Conservation (phyloP, 2,797 vertebrate genomes). For the Lepilemur septentrionalis region DNA sequence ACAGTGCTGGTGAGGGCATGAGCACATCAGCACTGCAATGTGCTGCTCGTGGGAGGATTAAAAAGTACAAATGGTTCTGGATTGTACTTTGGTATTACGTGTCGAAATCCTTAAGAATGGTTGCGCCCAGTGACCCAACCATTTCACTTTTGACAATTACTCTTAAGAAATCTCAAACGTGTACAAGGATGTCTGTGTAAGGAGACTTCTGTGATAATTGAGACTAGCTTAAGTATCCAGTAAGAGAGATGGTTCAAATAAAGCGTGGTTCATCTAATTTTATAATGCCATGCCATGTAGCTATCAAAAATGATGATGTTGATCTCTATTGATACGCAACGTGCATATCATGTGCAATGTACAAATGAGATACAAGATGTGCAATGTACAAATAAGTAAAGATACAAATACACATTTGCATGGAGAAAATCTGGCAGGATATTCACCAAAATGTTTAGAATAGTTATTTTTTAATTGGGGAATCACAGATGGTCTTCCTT, state of each 20-base stretch:
- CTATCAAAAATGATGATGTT: neutral
- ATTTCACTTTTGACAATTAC: neutral
- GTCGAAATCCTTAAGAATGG: neutral
- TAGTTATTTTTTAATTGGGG: neutral
- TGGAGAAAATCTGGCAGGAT: neutral
- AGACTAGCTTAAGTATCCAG: neutral
- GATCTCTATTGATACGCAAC: neutral
- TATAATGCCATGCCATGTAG: neutral
- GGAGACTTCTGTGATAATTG: neutral
- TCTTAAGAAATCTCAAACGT: neutral
- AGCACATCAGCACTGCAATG: neutral
- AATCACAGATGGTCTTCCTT: neutral
- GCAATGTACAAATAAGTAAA: neutral
- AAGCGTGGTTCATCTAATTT: neutral
- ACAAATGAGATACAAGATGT: neutral
- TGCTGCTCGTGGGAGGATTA: neutral
- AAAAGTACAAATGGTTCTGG: neutral
- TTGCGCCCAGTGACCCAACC: neutral
- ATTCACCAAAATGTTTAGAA: constrained; percentile 30
- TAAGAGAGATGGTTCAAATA: neutral
- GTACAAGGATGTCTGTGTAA: neutral
- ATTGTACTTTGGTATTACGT: neutral
- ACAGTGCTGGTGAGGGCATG: neutral
- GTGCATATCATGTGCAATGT: neutral
- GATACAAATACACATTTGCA: neutral